Percentiles rank a stretch among this genome's conserved stretches.
Conservation (phyloP, 2,113 vertebrate species). For the Cryptoleucopteryx plumbea region DNA sequence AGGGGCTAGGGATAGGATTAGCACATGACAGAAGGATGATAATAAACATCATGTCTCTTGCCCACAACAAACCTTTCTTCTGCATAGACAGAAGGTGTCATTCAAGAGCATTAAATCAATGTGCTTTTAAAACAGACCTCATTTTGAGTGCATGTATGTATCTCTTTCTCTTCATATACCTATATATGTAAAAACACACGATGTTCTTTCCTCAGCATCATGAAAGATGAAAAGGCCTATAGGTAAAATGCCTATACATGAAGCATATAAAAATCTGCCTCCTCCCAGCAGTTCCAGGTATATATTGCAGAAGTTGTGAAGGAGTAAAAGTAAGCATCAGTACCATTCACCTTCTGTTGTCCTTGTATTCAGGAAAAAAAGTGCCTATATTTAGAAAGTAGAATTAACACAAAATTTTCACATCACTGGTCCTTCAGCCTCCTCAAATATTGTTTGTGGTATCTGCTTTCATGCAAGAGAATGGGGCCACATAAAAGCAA, state of each 20-base stretch:
- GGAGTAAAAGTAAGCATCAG: neutral
- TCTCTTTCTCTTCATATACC: neutral
- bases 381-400: slow-evolving; percentile 10
- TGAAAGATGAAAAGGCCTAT: neutral
- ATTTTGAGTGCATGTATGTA: neutral
- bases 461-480: neutral
- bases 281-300: neutral
- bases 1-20: neutral
- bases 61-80: neutral
- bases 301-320: neutral
- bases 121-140: neutral
- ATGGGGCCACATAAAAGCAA: slow-evolving; percentile 18
- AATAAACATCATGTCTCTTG: neutral
- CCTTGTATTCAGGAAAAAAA: neutral
- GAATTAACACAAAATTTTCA: slow-evolving; percentile 47
- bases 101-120: neutral
- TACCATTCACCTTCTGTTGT: neutral
- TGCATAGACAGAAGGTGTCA: neutral
- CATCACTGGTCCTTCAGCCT: neutral
- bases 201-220: neutral
- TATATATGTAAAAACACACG: neutral
- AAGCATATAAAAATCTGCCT: neutral
- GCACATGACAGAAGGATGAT: neutral
- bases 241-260: neutral
- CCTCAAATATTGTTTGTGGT: neutral